These are phyloP conservation scores for Acronicta aceris DNA, from an alignment of 2,888 invertebrate genomes.

Conservation along the genomic window DNA sequence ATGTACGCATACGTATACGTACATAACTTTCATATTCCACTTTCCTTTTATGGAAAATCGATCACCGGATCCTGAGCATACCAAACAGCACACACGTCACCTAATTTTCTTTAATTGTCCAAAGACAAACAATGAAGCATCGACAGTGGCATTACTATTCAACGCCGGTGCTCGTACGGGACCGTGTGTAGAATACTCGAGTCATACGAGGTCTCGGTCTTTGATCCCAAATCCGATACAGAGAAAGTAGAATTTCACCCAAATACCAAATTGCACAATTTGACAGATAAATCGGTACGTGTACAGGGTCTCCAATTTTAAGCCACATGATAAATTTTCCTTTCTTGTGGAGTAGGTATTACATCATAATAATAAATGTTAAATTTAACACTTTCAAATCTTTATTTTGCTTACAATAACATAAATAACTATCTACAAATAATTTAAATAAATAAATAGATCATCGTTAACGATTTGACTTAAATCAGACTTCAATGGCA, in stretches of 20 bases:
- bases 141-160: slow-evolving; percentile 76
- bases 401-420: slow-evolving; percentile 51
- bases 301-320: slow-evolving; percentile 20
- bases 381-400: slow-evolving; percentile 25
- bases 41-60: slow-evolving; percentile 62
- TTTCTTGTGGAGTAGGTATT: not conserved
- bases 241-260: slow-evolving; percentile 82
- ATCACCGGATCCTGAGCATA: slow-evolving; percentile 62
- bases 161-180: slow-evolving; percentile 60
- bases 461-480: slow-evolving; percentile 56
- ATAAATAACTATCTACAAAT: slow-evolving; percentile 55
- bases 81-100: slow-evolving; percentile 58
- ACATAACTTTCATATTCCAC: slow-evolving; percentile 60
- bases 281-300: slow-evolving; percentile 45
- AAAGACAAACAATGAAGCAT: slow-evolving; percentile 62
- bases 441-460: slow-evolving; percentile 63
- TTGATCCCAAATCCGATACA: slow-evolving; percentile 73
- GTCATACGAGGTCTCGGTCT: slow-evolving; percentile 64
- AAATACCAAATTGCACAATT: slow-evolving; percentile 63
- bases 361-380: not conserved
- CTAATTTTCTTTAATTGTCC: slow-evolving; percentile 76
- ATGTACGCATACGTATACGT: too few species aligned
- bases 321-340: slow-evolving; percentile 4
- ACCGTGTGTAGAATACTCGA: slow-evolving; percentile 74
- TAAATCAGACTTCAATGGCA: slow-evolving; percentile 75